A percentile compares a stretch with the other conserved stretches of the same genome.
phyloP scores from a whole-genome alignment of 2,888 invertebrate genomes.

The Drosophila peninsularis region DNA sequence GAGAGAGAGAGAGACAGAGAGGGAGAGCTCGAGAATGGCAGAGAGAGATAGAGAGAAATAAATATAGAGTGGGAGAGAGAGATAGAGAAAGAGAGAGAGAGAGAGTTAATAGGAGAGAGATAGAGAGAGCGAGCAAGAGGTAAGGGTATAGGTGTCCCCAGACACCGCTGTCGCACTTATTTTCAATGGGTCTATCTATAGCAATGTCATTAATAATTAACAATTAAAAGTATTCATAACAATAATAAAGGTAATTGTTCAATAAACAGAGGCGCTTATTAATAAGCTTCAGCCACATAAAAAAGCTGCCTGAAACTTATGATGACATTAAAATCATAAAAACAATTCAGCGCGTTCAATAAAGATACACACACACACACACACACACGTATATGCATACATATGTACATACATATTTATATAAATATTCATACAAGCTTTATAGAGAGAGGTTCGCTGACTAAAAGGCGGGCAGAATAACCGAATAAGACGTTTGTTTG shows the following conservation, averaged over 20 bases:
- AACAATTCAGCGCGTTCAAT: slow-evolving; percentile 83
- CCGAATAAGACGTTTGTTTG: slow-evolving; percentile 52
- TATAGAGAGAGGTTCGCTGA: background rate
- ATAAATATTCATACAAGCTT: background rate
- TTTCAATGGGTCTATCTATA: slow-evolving; percentile 54
- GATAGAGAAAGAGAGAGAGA: too few relatives aligned
- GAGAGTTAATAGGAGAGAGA: too few relatives aligned
- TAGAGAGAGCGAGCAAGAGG: background rate
- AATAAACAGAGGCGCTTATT: slow-evolving; percentile 75
- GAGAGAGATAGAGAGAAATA: too few relatives aligned
- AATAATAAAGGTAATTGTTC: slow-evolving; percentile 81
- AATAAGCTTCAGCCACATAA: slow-evolving; percentile 59
- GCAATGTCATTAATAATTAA: slow-evolving; percentile 75
- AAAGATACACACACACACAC: slow-evolving; percentile 59
- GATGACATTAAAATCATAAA: slow-evolving; percentile 84
- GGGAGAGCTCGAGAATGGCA: too few relatives aligned
- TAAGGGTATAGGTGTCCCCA: too few relatives aligned
- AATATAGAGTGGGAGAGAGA: too few relatives aligned
- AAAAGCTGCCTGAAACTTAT: slow-evolving; percentile 73
- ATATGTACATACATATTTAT: background rate
- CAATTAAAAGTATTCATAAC: slow-evolving; percentile 69
- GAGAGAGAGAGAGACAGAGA: too few relatives aligned
- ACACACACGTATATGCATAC: slow-evolving; percentile 14
- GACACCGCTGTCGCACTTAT: slow-evolving; percentile 38
- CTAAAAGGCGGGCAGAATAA: slow-evolving; percentile 13